Conservation (phyloP, 30 jellyfish, hydroid and myxozoan species). For the Cassiopea andromeda region DNA sequence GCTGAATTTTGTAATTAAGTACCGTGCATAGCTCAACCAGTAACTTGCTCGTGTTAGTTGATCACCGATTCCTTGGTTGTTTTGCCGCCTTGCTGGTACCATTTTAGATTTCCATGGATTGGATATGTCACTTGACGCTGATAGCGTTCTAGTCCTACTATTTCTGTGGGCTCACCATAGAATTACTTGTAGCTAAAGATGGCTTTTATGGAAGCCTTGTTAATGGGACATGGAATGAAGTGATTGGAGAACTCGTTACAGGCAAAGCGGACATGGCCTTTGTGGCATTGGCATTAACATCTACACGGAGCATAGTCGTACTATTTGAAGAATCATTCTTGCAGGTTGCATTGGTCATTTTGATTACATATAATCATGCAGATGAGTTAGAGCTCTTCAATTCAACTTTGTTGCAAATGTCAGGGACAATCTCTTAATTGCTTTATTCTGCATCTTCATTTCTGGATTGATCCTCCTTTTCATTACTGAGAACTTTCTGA, state of each 20-base stretch:
- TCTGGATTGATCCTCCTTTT: constrained; percentile 29
- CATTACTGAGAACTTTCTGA: constrained; percentile 17
- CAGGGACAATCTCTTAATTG: constrained; percentile 18
- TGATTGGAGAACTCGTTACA: constrained; percentile 67
- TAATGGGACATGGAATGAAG: constrained; percentile 70
- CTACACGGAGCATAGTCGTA: constrained; percentile 53
- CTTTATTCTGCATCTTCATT: neutral
- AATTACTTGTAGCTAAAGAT: constrained; percentile 70
- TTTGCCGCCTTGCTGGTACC: no score
- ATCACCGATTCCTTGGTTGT: no score
- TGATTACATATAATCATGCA: neutral
- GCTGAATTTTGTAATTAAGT: no score
- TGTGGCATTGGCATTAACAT: constrained; percentile 62
- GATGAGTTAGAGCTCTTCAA: constrained; percentile 49
- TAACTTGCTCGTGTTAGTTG: no score
- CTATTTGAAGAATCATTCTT: constrained; percentile 55
- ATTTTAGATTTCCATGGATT: no score
- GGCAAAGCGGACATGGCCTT: constrained; percentile 71
- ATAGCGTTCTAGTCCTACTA: no score
- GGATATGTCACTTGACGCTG: no score
- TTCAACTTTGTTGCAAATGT: constrained; percentile 46
- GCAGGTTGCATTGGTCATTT: constrained; percentile 38
- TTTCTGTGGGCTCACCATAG: constrained; percentile 2
- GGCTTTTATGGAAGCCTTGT: constrained; percentile 58
- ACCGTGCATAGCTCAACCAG: no score